Conservation (phyloP, 1,140 invertebrate species). For the Portunus trituberculatus region DNA sequence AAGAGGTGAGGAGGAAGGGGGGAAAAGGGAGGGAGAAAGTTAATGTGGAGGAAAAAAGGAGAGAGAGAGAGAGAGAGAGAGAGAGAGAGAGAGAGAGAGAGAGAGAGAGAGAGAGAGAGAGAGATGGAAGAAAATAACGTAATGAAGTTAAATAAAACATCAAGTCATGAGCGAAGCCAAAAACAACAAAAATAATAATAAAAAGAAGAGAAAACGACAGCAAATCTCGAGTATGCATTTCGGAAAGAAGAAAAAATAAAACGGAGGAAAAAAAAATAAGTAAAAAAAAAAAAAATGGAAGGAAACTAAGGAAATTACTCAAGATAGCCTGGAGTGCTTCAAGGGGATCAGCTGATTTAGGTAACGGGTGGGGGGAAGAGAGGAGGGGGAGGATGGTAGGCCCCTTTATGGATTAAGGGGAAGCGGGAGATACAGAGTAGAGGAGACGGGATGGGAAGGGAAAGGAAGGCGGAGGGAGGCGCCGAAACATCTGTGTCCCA, state of each 20-base stretch:
- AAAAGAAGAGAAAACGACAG: too few species aligned
- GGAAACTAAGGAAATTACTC: neutral
- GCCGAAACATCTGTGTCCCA: neutral
- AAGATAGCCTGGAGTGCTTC: neutral
- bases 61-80: neutral
- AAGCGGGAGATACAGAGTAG: neutral
- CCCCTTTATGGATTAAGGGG: neutral
- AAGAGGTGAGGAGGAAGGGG: too few species aligned
- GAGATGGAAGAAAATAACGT: neutral
- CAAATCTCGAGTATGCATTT: too few species aligned
- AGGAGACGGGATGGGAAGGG: neutral
- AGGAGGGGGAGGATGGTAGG: neutral
- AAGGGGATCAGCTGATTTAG: constrained; percentile 12
- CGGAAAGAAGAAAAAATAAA: neutral
- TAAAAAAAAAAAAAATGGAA: neutral
- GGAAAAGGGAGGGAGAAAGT: too few species aligned
- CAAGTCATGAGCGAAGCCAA: too few species aligned
- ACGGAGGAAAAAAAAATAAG: neutral
- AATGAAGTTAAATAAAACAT: neutral
- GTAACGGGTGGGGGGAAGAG: neutral
- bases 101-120: neutral
- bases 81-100: constrained; percentile 18
- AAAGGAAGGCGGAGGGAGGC: neutral
- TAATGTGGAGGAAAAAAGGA: neutral
- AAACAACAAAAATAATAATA: too few species aligned